phyloP scores from a whole-genome alignment of 2,113 vertebrate genomes.

The Pelusios castaneus region DNA sequence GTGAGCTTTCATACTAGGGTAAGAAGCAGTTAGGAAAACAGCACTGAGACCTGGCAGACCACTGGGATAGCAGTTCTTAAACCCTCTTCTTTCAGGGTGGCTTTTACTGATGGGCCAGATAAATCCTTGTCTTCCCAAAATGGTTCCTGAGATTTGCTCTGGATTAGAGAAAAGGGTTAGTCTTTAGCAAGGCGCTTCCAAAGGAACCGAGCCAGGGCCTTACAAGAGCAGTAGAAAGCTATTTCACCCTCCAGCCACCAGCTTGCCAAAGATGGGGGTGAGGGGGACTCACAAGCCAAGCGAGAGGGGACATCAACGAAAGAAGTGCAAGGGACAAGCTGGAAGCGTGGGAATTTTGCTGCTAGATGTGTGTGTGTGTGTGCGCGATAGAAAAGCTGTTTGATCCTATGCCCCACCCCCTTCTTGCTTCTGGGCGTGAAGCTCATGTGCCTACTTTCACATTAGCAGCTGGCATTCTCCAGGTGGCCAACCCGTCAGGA shows the following conservation, averaged over 20 bases:
- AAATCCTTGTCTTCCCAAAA: constrained; percentile 76
- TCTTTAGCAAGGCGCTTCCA: constrained; percentile 61
- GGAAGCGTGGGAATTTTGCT: constrained; percentile 64
- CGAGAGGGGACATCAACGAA: constrained; percentile 48
- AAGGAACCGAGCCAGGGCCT: constrained; percentile 34
- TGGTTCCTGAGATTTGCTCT: constrained; percentile 80
- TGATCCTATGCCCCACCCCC: constrained; percentile 1
- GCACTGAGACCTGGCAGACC: constrained; percentile 79
- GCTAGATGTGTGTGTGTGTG: neutral
- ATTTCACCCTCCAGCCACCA: constrained; percentile 50
- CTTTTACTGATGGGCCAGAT: constrained; percentile 71
- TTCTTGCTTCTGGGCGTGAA: constrained; percentile 4
- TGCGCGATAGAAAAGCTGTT: constrained; percentile 27
- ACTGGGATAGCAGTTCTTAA: constrained; percentile 73
- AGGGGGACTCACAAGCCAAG: constrained; percentile 70
- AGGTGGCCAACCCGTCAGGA: constrained; percentile 37
- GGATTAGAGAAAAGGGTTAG: constrained; percentile 83
- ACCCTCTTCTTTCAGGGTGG: constrained; percentile 70
- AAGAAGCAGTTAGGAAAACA: constrained; percentile 71
- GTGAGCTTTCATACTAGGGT: constrained; percentile 37
- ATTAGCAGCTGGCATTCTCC: constrained; percentile 56
- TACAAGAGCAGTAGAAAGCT: constrained; percentile 50
- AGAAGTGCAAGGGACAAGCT: constrained; percentile 70
- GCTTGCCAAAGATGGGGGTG: constrained; percentile 60
- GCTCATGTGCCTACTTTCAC: constrained; percentile 20